Conservation (phyloP, 2,113 vertebrate genomes). For the Albula glossodonta region DNA sequence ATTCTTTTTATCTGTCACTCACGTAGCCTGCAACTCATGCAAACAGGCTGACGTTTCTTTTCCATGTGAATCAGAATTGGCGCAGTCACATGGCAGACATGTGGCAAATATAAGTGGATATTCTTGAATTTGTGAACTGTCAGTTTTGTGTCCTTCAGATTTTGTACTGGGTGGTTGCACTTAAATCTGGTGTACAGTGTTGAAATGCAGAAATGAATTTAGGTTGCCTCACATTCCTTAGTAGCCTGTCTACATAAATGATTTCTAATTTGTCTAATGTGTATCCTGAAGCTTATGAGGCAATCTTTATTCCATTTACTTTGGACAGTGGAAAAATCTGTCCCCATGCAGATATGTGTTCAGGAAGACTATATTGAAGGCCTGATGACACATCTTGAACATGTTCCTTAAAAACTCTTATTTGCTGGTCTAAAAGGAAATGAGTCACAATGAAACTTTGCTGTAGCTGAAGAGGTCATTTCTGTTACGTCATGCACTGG, state of each 20-base stretch:
- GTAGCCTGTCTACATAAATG: background rate
- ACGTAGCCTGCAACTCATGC: background rate
- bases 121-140: background rate
- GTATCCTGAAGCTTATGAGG: background rate
- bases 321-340: background rate
- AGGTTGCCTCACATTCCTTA: background rate
- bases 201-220: background rate
- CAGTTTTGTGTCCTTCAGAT: background rate
- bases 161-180: background rate
- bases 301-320: background rate
- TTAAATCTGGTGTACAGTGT: background rate
- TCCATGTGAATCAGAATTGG: background rate
- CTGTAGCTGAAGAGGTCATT: background rate
- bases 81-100: background rate
- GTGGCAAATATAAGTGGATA: background rate
- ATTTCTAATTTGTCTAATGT: background rate
- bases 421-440: background rate
- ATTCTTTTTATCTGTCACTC: background rate
- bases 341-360: background rate
- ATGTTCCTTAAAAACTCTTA: background rate
- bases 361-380: background rate
- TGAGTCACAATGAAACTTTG: background rate
- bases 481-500: background rate
- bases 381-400: background rate
- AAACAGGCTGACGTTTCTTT: background rate